phyloP scores from a whole-genome alignment of 1,140 invertebrate genomes.

The Manduca sexta region DNA sequence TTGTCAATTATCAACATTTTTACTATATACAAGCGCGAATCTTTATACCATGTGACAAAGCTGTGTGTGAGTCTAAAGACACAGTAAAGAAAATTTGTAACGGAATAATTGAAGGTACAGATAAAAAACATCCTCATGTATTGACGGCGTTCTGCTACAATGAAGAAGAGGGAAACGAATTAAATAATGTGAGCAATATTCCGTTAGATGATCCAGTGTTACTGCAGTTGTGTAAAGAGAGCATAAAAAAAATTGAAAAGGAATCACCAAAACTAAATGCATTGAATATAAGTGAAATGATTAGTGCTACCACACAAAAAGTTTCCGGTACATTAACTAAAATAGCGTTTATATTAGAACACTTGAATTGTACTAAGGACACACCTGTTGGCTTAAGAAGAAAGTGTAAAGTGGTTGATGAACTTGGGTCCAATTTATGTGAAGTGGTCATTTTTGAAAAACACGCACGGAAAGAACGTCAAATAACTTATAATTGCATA shows the following conservation, averaged over 20 bases:
- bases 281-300: slow-evolving; percentile 34
- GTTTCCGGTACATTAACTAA: slow-evolving; percentile 38
- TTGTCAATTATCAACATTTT: slow-evolving; percentile 32
- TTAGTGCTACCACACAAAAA: slow-evolving; percentile 31
- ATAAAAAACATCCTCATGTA: slow-evolving; percentile 27
- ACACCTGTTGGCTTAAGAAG: slow-evolving; percentile 18
- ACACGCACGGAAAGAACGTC: slow-evolving; percentile 28
- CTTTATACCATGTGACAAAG: slow-evolving; percentile 33
- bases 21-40: slow-evolving; percentile 43
- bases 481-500: slow-evolving; percentile 32
- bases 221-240: slow-evolving; percentile 21
- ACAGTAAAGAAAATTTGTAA: slow-evolving; percentile 37
- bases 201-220: slow-evolving; percentile 35
- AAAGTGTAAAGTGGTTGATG: slow-evolving; percentile 31
- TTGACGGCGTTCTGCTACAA: slow-evolving; percentile 40
- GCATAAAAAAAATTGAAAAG: slow-evolving; percentile 41
- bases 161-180: slow-evolving; percentile 10
- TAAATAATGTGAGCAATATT: slow-evolving; percentile 17
- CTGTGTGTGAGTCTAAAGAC: slow-evolving; percentile 25
- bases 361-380: slow-evolving; percentile 39
- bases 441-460: slow-evolving; percentile 37
- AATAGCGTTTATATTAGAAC: slow-evolving; percentile 28
- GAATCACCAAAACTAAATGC: slow-evolving; percentile 27
- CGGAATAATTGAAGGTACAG: slow-evolving; percentile 33
- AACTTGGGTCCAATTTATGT: slow-evolving; percentile 36